Evolutionary conservation across 2,797 vertebrate genomes (phyloP).

Genomic region (Acanthis flammea): DNA sequence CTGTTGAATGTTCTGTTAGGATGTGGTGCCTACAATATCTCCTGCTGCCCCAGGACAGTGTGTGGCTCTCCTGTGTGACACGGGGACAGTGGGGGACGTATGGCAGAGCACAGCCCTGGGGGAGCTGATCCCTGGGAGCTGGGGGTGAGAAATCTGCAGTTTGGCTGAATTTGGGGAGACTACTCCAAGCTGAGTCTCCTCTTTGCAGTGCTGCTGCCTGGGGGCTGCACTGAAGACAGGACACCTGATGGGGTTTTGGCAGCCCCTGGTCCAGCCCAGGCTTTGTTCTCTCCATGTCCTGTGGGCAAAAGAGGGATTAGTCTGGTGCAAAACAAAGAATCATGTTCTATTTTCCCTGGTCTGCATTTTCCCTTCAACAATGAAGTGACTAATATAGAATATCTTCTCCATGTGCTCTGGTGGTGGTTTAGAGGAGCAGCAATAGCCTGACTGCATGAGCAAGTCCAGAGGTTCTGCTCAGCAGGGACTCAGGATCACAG

Average conservation of each 20-base stretch:
- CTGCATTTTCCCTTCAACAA: constrained; percentile 18
- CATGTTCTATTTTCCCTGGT: background rate
- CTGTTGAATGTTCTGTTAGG: background rate
- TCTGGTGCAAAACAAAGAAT: background rate
- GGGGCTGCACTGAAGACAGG: background rate
- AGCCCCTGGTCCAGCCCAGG: background rate
- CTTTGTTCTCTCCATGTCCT: background rate
- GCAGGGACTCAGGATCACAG: background rate
- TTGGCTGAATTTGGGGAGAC: background rate
- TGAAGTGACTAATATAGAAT: background rate
- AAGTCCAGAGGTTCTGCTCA: background rate
- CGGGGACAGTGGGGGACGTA: accelerated
- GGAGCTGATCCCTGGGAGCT: background rate
- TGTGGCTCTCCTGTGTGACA: accelerated
- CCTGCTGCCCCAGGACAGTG: background rate
- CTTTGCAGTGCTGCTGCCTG: background rate
- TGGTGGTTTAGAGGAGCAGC: background rate
- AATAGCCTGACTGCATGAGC: background rate
- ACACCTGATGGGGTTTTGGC: background rate
- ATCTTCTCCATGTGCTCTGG: background rate
- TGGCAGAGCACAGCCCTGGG: background rate
- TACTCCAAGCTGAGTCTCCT: background rate
- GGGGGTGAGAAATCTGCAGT: background rate
- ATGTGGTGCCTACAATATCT: background rate
- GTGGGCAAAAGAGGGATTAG: background rate